Evolutionary conservation across 64 coral and sea anemone species (phyloP), one percentile per base, ranked within the genome.

Genomic region (Actinia tenebrosa): DNA sequence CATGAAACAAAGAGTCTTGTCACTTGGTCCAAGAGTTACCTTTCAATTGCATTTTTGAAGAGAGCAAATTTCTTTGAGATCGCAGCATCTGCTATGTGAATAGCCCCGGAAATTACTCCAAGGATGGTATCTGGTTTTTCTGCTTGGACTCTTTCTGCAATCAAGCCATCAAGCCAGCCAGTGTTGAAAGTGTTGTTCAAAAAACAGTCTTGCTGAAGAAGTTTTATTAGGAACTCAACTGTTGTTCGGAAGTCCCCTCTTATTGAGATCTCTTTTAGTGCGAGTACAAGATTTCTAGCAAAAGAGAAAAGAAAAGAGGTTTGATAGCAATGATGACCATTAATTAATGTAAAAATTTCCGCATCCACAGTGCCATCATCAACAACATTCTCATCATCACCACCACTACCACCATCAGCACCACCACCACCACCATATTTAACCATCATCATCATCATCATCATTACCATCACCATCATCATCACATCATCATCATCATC

Each of bases 221-320:
- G 83, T 60, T 99, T 95, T 43, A 99, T 90, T 19, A 99, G 83
- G 77, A 95, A 99, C 85, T 99, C 97, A 10, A 99, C 97, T 45
- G 97, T 99, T 9, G 97, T 99, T 23, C 97, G 93, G 68, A 99
- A 99, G 85, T 99, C 97, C n/a, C 97, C 97, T 61, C 97, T 89
- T 43, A 99, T 99, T 7, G 97, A 99, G 46, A 99, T 94, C 91
- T 99, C 97, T 88, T 99, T 99, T 47, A 99, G 81, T 9, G 97
- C 97, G 10, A 99, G 86, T 0, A 99, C 97, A 86, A 99, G 92
- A 45, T 99, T 90, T 86, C 96, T 99, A 37, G 20, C 30, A 3
- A 23, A 16, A 69, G 25, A 14, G 4, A 60, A 3, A 50, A 27
- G 44, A 50, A 50, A 4, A 50, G 7, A 5, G 47, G 47, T 50